Base-by-base conservation (phyloP, 2,888 invertebrate species). In the Glaucopsyche alexis region DNA sequence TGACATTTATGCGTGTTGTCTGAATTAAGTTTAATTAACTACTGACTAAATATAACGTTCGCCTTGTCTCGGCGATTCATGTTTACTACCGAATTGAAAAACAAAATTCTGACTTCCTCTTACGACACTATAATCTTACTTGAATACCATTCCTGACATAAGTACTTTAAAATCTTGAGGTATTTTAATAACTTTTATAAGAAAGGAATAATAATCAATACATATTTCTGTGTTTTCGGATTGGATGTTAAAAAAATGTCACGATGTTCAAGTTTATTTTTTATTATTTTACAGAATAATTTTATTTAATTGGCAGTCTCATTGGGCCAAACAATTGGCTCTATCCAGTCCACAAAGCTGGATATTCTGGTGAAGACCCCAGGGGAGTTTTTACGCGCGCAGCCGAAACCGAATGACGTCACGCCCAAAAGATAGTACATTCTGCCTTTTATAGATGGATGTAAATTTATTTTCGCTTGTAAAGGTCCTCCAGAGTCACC, bases 401-500 rank as follows among this genome's bases (percentile, higher is more conserved):
- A 82, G 2, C 78, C 78, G 16, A 76, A 52, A 6, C 50, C 70
- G 40, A 70, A 50, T 14, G 81, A 80, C 69, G 82, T 82, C 67
- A 81, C 77, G 2, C 80, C 83, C 7, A 83, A 64, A 1, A 80
- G 49, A 71, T 77, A 79, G 64, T 79, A 76, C 72, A 81, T 77
- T 40, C 78, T 76, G 6, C 76, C 75, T 19, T 76, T 73, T 0
- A 73, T 73, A 0, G 77, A 71, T 5, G 70, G 70, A 40, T 75
- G 73, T 4, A 73, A 16, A 29, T 74, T 69, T 19, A 81, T 79
- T 13, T 76, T 75, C 49, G 79, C 74, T 71, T 82, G 81, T 7
- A 83, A 72, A 1, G 84, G 84, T 42, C 84, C 83, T 14, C 84
- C 85, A 74, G 80, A 81, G 75, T 82, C 83, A 38, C 81, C 82